phyloP scores from a whole-genome alignment of 1,140 invertebrate species.

The Bombus affinis region DNA sequence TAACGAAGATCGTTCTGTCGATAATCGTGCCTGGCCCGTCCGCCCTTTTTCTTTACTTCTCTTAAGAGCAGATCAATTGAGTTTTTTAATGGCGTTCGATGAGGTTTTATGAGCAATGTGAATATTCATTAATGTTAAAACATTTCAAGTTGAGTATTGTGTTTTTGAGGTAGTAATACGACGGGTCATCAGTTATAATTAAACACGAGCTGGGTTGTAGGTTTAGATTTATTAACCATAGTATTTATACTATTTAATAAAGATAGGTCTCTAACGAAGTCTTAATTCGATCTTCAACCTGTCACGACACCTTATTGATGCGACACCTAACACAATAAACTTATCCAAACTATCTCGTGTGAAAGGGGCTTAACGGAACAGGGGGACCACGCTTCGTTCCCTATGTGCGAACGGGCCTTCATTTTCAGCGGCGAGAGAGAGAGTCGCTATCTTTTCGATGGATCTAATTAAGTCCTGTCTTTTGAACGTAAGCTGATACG shows the following conservation, averaged over 20 bases:
- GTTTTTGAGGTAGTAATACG: not conserved
- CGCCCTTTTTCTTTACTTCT: conserved; percentile 5
- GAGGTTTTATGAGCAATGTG: not conserved
- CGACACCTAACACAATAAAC: not conserved
- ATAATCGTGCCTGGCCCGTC: conserved; percentile 49
- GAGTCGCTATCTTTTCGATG: conserved; percentile 24
- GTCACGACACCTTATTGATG: not conserved
- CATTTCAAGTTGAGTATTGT: not conserved
- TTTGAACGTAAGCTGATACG: conserved; percentile 41
- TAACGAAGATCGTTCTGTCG: conserved; percentile 57
- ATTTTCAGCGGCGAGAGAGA: conserved; percentile 13
- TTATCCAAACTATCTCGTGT: not conserved
- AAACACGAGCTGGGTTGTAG: too few relatives aligned
- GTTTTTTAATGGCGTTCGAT: not conserved
- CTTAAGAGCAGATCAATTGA: not conserved
- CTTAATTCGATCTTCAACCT: not conserved
- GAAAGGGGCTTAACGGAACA: not conserved
- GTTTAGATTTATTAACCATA: too few relatives aligned
- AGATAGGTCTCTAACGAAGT: not conserved
- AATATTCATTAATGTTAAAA: not conserved
- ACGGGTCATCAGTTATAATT: too few relatives aligned
- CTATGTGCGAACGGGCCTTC: not conserved
- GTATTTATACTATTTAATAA: too few relatives aligned
- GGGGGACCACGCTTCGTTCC: not conserved
- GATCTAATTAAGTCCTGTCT: conserved; percentile 49